Percentiles rank a stretch among this genome's conserved stretches.
Conservation (phyloP, 2,797 vertebrate species). For the Pantherophis alleghaniensis region DNA sequence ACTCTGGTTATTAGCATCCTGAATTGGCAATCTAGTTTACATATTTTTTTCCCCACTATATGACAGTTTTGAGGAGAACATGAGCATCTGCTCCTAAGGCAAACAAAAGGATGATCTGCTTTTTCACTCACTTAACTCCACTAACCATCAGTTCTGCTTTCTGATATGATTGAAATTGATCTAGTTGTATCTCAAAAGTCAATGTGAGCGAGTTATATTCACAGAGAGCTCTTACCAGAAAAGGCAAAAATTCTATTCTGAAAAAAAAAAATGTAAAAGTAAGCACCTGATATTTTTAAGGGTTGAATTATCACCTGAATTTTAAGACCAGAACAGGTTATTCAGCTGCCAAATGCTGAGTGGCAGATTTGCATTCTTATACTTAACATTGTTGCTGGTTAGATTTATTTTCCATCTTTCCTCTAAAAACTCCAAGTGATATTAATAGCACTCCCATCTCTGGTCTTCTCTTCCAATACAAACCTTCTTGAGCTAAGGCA, state of each 20-base stretch:
- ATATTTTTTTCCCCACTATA: background rate
- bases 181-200: background rate
- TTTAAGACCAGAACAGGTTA: background rate
- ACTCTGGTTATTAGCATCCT: background rate
- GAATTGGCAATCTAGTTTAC: background rate
- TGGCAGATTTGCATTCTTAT: background rate
- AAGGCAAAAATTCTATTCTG: conserved; percentile 3
- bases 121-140: conserved; percentile 18
- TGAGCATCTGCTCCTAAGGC: background rate
- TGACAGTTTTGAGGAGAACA: background rate
- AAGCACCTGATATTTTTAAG: background rate
- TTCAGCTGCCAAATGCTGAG: background rate
- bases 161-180: conserved; percentile 1
- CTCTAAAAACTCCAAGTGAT: background rate
- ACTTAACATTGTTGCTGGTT: conserved; percentile 3
- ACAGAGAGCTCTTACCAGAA: background rate
- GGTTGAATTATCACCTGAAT: background rate
- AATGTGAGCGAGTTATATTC: background rate
- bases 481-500: background rate
- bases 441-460: background rate
- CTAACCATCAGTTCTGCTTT: conserved; percentile 18
- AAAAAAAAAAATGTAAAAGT: conserved; percentile 20
- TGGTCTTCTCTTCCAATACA: background rate
- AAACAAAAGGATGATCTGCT: conserved; percentile 6
- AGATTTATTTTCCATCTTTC: background rate